Evolutionary conservation across 1,140 invertebrate genomes (phyloP), one percentile per base, ranked within the genome.

Genomic region (Formica selysi): DNA sequence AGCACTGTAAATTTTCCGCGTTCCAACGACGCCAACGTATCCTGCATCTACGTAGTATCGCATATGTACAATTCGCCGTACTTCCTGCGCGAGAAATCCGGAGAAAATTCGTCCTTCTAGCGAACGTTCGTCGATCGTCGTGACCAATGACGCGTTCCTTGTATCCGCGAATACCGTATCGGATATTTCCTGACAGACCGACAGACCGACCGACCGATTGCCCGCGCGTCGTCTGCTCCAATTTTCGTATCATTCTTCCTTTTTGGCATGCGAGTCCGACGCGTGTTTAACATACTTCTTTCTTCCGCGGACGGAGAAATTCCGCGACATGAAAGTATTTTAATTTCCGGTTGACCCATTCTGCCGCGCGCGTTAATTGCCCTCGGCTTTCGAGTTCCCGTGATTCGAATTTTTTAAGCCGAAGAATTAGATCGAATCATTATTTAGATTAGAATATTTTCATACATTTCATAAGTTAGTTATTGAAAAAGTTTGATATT

Each of bases 81-180:
- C 13, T 44, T 74, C 54, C 68, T 38, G 19, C 61, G 59, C 48
- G 65, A 83, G 78, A 83, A 65, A 73, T 73, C 61, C 48, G n/a
- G 74, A 85, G 76, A 57, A 83, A 68, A 86, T 88, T 84, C 73
- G 67, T 71, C 48, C 78, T 88, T 48, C 73, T 76, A 80, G 79
- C 80, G 41, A 87, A 61, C 70, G 73, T 54, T 61, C 64, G 73
- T 54, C 61, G 61, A 67, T 65, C 61, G 41, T 87, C 44, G 86
- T 79, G 74, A 71, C 59, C 86, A 89, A 89, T 89, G 87, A 87
- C 61, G 87, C 87, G 87, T 81, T 78, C 44, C 62, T 76, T 41
- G 71, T 64, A 74, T 81, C 44, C 71, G 16, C 68, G 73, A 83
- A 76, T 76, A 78, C 59, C 59, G 71, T 83, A 88, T 84, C 68